A percentile compares a stretch with the other conserved stretches of the same genome.
Conservation (phyloP, 2,113 vertebrate species). For the Carassius auratus region DNA sequence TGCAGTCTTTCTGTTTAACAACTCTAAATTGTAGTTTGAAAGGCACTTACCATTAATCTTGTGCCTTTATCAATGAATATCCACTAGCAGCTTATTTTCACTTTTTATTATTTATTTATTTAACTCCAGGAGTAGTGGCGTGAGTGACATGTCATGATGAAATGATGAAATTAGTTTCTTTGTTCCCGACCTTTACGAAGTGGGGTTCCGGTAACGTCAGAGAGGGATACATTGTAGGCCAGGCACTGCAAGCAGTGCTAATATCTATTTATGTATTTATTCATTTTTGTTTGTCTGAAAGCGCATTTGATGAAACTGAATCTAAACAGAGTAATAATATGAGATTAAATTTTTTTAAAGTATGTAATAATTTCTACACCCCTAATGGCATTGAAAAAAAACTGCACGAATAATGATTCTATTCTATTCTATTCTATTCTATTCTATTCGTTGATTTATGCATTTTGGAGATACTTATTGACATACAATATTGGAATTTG, state of each 20-base stretch:
- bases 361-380: neutral
- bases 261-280: neutral
- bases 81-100: neutral
- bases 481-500: no score
- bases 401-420: no score
- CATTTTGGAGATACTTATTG: no score
- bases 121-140: neutral
- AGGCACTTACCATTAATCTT: constrained; percentile 9
- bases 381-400: no score
- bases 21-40: constrained; percentile 35
- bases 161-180: neutral
- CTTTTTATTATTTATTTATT: constrained; percentile 1
- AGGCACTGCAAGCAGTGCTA: neutral
- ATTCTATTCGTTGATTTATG: no score
- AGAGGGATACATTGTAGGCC: neutral
- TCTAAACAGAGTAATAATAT: neutral
- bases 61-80: constrained; percentile 20
- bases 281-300: neutral
- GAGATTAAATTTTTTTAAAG: neutral
- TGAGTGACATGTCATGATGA: neutral
- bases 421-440: no score
- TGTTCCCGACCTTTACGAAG: neutral
- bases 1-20: constrained; percentile 49
- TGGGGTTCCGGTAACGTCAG: neutral
- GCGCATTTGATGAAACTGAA: neutral